Evolutionary conservation across 1,140 invertebrate species (phyloP).

Genomic region (Tetragnatha versicolor): DNA sequence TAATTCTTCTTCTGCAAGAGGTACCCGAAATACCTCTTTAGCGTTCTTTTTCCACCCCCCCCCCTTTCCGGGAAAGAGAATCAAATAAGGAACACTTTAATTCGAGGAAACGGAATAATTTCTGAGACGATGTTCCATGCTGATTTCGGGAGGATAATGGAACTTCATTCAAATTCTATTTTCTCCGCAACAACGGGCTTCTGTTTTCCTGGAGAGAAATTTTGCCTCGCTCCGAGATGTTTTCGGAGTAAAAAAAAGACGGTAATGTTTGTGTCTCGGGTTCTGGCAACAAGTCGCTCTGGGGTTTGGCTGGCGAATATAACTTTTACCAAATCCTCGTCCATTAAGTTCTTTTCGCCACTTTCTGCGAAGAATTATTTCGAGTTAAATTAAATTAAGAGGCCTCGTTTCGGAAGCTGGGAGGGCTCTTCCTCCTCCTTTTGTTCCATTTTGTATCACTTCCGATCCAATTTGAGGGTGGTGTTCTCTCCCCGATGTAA

Average conservation of each 20-base stretch:
- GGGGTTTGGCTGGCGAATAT: too few relatives aligned
- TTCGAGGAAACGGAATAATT: not conserved
- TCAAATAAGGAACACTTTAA: conserved; percentile 2
- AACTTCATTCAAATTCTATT: too few relatives aligned
- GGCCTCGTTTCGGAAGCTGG: not conserved
- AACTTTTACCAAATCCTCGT: not conserved
- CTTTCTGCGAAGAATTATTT: not conserved
- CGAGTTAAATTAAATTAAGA: not conserved
- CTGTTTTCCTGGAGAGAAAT: not conserved
- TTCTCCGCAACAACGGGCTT: not conserved
- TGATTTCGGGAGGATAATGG: not conserved
- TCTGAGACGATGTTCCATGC: not conserved
- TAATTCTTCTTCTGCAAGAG: not conserved
- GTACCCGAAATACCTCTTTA: not conserved
- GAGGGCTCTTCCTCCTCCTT: too few relatives aligned
- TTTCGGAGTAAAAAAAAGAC: too few relatives aligned
- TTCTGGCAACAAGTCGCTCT: not conserved
- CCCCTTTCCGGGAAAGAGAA: not conserved
- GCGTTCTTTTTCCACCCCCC: not conserved
- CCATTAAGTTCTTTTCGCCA: not conserved
- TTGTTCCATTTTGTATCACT: too few relatives aligned
- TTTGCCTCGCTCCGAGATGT: not conserved
- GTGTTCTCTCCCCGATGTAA: too few relatives aligned
- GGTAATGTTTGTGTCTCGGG: too few relatives aligned
- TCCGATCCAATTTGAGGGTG: too few relatives aligned